Conservation (phyloP, 2,113 vertebrate genomes). For the Myotis lucifugus region DNA sequence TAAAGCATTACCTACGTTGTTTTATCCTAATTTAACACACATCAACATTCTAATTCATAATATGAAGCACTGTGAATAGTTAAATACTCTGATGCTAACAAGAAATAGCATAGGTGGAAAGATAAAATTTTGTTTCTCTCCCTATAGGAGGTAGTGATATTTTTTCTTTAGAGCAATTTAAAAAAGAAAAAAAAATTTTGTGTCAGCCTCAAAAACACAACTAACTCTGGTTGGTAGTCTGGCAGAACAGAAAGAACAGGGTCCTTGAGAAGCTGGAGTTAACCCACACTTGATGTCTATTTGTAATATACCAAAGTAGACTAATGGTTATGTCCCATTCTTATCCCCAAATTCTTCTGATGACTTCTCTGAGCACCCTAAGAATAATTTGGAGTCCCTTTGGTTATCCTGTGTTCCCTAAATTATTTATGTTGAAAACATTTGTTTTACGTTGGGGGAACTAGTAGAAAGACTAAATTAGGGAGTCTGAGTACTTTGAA, state of each 20-base stretch:
- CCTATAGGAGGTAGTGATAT: background rate
- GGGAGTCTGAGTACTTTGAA: background rate
- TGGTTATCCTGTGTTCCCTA: background rate
- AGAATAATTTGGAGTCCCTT: background rate
- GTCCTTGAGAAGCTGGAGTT: background rate
- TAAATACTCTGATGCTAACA: background rate
- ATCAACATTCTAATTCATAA: slow-evolving; percentile 30
- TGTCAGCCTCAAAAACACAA: background rate
- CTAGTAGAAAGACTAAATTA: background rate
- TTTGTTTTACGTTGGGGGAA: background rate
- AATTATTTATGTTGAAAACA: background rate
- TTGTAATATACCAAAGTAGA: background rate
- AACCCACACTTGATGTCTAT: background rate
- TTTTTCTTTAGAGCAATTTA: background rate
- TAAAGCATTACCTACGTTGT: slow-evolving; percentile 19
- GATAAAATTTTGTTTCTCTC: background rate
- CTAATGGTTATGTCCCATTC: background rate
- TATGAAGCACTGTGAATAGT: background rate
- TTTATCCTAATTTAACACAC: slow-evolving; percentile 12
- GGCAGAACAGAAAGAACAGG: background rate
- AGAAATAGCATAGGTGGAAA: background rate
- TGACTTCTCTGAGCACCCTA: background rate
- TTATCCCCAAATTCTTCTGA: background rate
- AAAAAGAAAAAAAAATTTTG: background rate
- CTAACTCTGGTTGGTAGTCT: background rate